phyloP scores from a whole-genome alignment of 2,797 vertebrate species.

The Meda fulgida region DNA sequence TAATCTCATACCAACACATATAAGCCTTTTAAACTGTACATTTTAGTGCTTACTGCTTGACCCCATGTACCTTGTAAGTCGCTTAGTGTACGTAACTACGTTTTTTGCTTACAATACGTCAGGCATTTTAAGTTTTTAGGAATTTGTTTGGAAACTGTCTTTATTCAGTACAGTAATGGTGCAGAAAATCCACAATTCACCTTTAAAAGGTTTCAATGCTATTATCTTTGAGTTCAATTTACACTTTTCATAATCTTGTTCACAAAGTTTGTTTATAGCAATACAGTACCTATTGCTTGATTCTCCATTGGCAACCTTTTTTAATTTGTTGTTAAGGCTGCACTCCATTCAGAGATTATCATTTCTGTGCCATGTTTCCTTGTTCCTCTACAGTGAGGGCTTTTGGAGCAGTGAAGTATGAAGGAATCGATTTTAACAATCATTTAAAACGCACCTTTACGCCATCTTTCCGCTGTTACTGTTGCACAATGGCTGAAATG shows the following conservation, averaged over 20 bases:
- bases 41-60: not conserved
- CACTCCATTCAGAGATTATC: not conserved
- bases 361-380: not conserved
- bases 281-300: not conserved
- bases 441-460: not conserved
- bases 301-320: not conserved
- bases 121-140: not conserved
- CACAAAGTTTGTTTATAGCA: not conserved
- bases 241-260: not conserved
- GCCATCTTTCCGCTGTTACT: not conserved
- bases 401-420: not conserved
- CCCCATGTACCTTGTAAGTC: not conserved
- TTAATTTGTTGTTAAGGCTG: not conserved
- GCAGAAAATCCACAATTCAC: not conserved
- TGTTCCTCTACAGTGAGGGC: not conserved
- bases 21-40: not conserved
- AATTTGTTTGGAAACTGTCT: not conserved
- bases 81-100: not conserved
- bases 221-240: not conserved
- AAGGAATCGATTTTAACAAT: not conserved
- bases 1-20: not conserved
- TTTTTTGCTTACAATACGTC: not conserved
- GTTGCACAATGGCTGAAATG: not conserved
- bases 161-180: not conserved
- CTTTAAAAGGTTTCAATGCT: not conserved